Conservation (phyloP, 2,113 vertebrate genomes). For the Cephalophus harveyi region DNA sequence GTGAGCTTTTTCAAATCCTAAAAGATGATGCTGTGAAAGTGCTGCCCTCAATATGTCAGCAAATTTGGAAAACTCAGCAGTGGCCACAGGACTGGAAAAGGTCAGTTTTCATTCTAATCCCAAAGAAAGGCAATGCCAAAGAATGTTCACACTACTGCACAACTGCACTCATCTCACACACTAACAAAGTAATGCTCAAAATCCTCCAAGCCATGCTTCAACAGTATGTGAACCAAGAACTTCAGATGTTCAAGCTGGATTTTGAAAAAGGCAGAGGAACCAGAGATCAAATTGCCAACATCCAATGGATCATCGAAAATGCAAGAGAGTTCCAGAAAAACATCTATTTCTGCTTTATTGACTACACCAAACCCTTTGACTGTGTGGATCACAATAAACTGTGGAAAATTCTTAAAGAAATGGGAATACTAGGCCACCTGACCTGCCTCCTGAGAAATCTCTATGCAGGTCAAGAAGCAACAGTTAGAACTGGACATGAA, state of each 20-base stretch:
- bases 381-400: neutral
- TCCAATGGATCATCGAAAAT: accelerated
- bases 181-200: neutral
- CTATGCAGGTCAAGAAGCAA: neutral
- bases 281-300: neutral
- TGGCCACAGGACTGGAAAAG: neutral
- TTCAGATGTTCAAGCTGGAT: neutral
- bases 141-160: accelerated
- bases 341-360: neutral
- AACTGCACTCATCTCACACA: neutral
- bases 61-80: neutral
- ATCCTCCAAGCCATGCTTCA: neutral
- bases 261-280: neutral
- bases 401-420: neutral
- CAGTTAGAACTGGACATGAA: neutral
- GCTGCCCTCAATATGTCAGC: neutral
- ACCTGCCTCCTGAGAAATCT: neutral
- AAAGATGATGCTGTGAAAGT: neutral
- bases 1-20: neutral
- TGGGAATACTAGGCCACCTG: neutral
- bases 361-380: neutral
- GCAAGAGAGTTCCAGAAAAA: neutral
- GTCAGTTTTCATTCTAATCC: neutral
- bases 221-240: neutral
- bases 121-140: neutral